Base-by-base conservation (phyloP, 2,888 invertebrate genomes). In the Danaus chrysippus region DNA sequence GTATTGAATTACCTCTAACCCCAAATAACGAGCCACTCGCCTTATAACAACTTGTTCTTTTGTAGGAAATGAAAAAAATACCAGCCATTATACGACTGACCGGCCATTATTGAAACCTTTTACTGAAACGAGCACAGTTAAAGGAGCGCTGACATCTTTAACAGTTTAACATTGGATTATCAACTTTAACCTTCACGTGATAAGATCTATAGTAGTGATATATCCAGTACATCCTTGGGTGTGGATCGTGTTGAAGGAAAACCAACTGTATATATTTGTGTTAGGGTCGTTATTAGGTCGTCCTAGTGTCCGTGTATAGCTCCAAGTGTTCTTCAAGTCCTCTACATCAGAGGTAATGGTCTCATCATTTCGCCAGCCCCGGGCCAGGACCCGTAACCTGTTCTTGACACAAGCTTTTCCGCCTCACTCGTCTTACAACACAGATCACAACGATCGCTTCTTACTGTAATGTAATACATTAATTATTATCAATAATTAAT, bases 311-410 rank as follows among this genome's bases (percentile, higher is more conserved):
- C 59, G 72, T 71, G 66, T 72, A 70, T 73, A 69, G 68, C 59
- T 69, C 74, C 70, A 70, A 78, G 77, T 68, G 74, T 70, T 67
- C 73, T 76, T 68, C 68, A 70, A 66, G 63, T 68, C 75, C 76
- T 73, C 74, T 73, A 75, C 76, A 76, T 73, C 78, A 75, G 77
- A 81, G 81, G 81, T 83, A 87, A 87, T 86, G 86, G 85, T 80
- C 81, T 75, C 81, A 82, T 86, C 83, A 86, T 85, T 84, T 34
- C 23, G 23, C 23, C 23, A 34, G 86, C 79, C 82, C 76, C 77
- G 73, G 75, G 76, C 76, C 71, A 81, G 82, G 80, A 71, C 73
- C 72, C 72, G 70, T 64, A 66, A 70, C 66, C 72, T 79, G 87
- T 72, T 78, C 84, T 83, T 86, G 87, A 87, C 85, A 83, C 83